Evolutionary conservation across 2,113 vertebrate species (phyloP).

Genomic region (Theristicus caerulescens): DNA sequence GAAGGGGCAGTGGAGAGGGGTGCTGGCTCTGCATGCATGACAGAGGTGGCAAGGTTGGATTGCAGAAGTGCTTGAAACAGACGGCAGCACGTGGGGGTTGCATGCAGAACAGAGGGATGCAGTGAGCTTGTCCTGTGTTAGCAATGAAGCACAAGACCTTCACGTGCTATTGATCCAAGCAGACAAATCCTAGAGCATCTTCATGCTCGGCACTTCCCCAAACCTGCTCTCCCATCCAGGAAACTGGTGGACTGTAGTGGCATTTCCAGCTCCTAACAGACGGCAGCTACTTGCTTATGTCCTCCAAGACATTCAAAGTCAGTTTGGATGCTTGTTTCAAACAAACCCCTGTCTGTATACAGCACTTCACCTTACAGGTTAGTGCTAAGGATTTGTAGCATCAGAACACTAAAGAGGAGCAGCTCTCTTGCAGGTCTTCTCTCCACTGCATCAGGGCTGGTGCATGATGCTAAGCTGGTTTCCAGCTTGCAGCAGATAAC

Average conservation of each 20-base stretch:
- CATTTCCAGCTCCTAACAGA: not conserved
- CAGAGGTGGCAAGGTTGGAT: not conserved
- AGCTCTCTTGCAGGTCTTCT: not conserved
- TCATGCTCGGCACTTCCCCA: not conserved
- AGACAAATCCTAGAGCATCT: not conserved
- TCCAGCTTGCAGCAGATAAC: not conserved
- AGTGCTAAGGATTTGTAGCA: not conserved
- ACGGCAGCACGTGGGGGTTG: not conserved
- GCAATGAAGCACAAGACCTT: not conserved
- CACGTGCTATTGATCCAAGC: not conserved
- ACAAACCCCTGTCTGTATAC: not conserved
- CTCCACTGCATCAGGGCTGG: not conserved
- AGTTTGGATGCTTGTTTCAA: not conserved
- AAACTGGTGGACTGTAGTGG: not conserved
- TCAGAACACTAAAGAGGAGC: not conserved
- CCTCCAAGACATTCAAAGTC: not conserved
- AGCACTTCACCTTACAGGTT: not conserved
- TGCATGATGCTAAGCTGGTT: not conserved
- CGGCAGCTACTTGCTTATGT: not conserved
- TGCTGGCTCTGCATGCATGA: constrained; percentile 43
- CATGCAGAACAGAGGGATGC: not conserved
- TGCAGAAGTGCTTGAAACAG: not conserved
- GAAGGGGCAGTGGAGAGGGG: not conserved
- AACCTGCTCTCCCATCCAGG: not conserved
- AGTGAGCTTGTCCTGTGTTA: not conserved